Percentiles rank a stretch among this genome's conserved stretches.
Conservation (phyloP, 2,888 invertebrate species). For the Himalopsyche kuldschensis region DNA sequence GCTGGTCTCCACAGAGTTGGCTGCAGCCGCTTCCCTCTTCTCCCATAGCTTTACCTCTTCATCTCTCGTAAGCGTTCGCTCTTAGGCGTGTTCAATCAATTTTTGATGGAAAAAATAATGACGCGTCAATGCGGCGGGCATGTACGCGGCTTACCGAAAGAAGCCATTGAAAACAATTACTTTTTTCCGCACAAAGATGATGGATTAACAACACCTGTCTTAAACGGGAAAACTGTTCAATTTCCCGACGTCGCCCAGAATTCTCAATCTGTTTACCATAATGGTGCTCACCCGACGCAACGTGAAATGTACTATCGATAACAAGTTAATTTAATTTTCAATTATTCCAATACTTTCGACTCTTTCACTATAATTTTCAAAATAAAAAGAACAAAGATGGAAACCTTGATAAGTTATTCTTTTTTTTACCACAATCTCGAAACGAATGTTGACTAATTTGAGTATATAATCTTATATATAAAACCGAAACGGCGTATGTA, state of each 20-base stretch:
- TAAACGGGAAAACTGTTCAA: conserved; percentile 32
- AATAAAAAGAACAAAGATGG: too few species aligned
- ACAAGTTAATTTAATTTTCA: too few species aligned
- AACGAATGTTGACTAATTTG: too few species aligned
- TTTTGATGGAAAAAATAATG: conserved; percentile 40
- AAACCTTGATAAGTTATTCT: too few species aligned
- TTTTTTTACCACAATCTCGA: too few species aligned
- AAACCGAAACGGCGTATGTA: too few species aligned
- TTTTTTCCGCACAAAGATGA: conserved; percentile 37
- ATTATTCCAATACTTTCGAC: too few species aligned
- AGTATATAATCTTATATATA: too few species aligned
- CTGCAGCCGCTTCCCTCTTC: background rate
- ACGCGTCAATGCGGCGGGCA: conserved; percentile 42
- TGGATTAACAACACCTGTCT: conserved; percentile 40
- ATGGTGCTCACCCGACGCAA: too few species aligned
- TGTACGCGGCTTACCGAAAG: conserved; percentile 37
- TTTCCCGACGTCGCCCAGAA: background rate
- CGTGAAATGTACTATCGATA: too few species aligned
- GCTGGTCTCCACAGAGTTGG: conserved; percentile 15
- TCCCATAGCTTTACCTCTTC: background rate
- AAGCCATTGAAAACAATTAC: conserved; percentile 40
- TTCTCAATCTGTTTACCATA: background rate
- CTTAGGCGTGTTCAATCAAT: conserved; percentile 40
- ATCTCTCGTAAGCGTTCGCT: conserved; percentile 2
- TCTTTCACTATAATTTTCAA: too few species aligned